These are phyloP conservation scores for Pogonus chalceus DNA, from an alignment of 1,140 invertebrate genomes.

Conservation along the genomic window DNA sequence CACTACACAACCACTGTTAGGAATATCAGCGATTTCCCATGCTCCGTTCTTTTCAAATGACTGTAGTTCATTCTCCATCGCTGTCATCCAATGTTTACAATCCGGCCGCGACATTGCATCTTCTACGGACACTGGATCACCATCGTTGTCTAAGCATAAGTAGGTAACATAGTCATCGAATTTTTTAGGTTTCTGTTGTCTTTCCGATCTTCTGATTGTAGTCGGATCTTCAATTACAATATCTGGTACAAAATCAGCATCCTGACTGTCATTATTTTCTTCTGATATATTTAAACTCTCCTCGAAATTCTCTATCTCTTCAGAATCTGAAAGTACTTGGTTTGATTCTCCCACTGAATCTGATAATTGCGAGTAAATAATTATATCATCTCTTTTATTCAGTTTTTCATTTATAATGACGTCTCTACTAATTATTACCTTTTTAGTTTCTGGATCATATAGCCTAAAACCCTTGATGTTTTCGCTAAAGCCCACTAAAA, in stretches of 20 bases:
- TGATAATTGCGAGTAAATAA: neutral
- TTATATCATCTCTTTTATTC: neutral
- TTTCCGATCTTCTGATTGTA: neutral
- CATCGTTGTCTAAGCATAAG: neutral
- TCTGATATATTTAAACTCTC: neutral
- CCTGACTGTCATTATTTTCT: neutral
- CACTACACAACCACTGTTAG: constrained; percentile 18
- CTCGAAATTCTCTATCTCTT: neutral
- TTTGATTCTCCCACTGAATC: neutral
- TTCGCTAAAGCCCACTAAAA: constrained; percentile 34
- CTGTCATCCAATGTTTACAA: constrained; percentile 6
- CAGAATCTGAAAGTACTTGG: neutral
- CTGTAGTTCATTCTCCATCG: constrained; percentile 25
- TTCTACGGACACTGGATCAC: neutral
- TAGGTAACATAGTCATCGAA: neutral
- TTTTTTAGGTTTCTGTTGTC: neutral
- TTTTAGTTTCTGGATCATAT: constrained; percentile 20
- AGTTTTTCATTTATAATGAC: constrained; percentile 26
- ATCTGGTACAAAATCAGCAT: neutral
- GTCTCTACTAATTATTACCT: constrained; percentile 25
- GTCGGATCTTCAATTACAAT: neutral
- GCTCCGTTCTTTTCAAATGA: constrained; percentile 26
- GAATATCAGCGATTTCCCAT: constrained; percentile 20
- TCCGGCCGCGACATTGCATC: neutral
- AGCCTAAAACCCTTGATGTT: constrained; percentile 31